These are phyloP conservation scores for Monodelphis domestica DNA, from an alignment of 2,797 vertebrate genomes.

Conservation along the genomic window DNA sequence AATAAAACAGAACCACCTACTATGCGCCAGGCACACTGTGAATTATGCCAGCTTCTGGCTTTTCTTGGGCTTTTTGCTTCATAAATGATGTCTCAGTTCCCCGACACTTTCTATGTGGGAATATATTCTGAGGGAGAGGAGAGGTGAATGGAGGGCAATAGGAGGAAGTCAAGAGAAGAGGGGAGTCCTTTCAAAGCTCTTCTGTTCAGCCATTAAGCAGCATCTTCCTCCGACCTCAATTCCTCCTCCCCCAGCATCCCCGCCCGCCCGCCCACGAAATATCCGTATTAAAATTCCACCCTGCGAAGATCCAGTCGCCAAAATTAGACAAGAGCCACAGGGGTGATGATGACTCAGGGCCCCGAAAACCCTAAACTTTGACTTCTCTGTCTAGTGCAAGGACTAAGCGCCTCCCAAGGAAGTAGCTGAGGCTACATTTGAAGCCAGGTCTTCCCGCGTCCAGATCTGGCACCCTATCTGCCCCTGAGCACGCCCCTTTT, in stretches of 20 bases:
- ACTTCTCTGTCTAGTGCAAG: no score
- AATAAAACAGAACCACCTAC: not conserved
- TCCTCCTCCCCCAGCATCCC: not conserved
- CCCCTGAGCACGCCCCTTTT: no score
- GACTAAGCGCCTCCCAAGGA: no score
- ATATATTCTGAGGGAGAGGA: not conserved
- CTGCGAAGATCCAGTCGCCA: not conserved
- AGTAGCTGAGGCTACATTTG: no score
- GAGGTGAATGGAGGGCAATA: not conserved
- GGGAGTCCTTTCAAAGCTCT: not conserved
- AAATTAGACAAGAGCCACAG: not conserved
- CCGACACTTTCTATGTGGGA: not conserved
- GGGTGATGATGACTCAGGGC: not conserved
- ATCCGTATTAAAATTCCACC: not conserved
- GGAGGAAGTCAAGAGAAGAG: not conserved
- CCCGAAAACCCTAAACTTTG: no score
- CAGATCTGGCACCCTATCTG: no score
- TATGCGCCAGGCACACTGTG: not conserved
- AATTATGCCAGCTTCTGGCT: not conserved
- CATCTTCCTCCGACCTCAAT: not conserved
- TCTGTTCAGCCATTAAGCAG: not conserved
- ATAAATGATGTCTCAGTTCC: not conserved
- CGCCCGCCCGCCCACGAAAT: not conserved
- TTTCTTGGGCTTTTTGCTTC: not conserved
- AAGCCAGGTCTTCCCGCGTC: no score